A percentile compares a stretch with the other conserved stretches of the same genome.
phyloP scores from a whole-genome alignment of 2,888 invertebrate genomes.

The Timandra comae region DNA sequence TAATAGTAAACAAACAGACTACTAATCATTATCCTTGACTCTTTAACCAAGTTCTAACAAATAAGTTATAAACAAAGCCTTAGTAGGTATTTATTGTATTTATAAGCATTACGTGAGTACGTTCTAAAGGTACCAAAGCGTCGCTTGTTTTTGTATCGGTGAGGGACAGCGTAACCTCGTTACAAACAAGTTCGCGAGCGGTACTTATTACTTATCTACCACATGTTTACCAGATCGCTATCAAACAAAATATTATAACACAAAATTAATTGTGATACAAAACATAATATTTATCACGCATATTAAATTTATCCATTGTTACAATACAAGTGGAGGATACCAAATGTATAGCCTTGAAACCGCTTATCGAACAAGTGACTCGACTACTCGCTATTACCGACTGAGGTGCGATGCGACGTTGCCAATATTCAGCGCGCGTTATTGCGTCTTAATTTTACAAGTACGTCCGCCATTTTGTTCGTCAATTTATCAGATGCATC shows the following conservation, averaged over 20 bases:
- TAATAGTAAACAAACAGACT: too few relatives aligned
- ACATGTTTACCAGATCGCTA: background rate
- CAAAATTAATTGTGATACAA: constrained; percentile 30
- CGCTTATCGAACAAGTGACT: constrained; percentile 69
- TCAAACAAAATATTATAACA: constrained; percentile 20
- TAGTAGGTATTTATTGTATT: background rate
- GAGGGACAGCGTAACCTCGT: background rate
- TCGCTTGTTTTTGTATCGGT: background rate
- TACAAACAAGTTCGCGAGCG: too few relatives aligned
- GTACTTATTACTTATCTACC: background rate
- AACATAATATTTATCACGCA: constrained; percentile 35
- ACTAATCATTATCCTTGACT: background rate
- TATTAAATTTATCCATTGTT: constrained; percentile 59
- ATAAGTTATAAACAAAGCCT: background rate
- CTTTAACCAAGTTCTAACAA: background rate
- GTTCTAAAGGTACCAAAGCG: background rate
- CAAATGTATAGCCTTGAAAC: constrained; percentile 67
- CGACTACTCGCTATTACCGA: constrained; percentile 48
- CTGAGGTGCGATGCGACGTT: constrained; percentile 64
- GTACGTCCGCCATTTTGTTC: constrained; percentile 62
- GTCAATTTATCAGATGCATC: constrained; percentile 49
- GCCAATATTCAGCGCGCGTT: constrained; percentile 58
- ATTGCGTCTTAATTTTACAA: constrained; percentile 68
- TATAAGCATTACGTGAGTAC: background rate
- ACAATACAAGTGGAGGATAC: constrained; percentile 51